Evolutionary conservation across 1,140 invertebrate species (phyloP).

Genomic region (Hypothenemus hampei): DNA sequence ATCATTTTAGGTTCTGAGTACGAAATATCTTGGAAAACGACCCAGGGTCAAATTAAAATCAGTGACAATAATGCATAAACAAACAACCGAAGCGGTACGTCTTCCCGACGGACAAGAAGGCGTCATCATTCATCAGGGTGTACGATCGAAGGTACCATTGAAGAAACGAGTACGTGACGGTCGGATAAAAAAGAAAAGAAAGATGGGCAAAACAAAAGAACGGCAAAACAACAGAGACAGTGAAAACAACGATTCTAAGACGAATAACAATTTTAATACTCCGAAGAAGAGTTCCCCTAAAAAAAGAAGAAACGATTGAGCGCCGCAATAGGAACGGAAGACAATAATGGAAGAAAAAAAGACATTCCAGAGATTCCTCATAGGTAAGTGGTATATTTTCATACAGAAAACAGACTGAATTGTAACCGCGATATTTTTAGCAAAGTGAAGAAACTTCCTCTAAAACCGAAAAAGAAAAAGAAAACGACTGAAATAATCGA

Average conservation of each 20-base stretch:
- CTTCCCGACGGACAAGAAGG: constrained; percentile 66
- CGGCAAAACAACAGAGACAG: neutral
- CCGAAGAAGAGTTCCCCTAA: constrained; percentile 43
- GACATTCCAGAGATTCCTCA: constrained; percentile 35
- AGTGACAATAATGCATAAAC: constrained; percentile 79
- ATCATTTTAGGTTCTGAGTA: constrained; percentile 63
- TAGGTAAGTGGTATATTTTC: constrained; percentile 4
- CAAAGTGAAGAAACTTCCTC: constrained; percentile 44
- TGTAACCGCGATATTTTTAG: constrained; percentile 18
- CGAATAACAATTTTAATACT: constrained; percentile 45
- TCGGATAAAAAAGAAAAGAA: constrained; percentile 52
- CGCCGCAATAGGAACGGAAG: constrained; percentile 36
- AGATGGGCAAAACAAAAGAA: constrained; percentile 31
- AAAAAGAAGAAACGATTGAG: constrained; percentile 44
- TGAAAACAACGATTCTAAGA: neutral
- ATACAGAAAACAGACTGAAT: neutral
- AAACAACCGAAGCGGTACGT: constrained; percentile 76
- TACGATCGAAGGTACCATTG: constrained; percentile 67
- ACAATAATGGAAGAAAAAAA: constrained; percentile 32
- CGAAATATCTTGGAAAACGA: constrained; percentile 68
- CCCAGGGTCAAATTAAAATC: constrained; percentile 74
- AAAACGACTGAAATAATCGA: constrained; percentile 75
- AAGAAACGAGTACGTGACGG: constrained; percentile 69
- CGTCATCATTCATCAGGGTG: constrained; percentile 64
- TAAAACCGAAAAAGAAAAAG: constrained; percentile 48